phyloP scores from a whole-genome alignment of 2,797 vertebrate genomes.

The Champsocephalus gunnari region DNA sequence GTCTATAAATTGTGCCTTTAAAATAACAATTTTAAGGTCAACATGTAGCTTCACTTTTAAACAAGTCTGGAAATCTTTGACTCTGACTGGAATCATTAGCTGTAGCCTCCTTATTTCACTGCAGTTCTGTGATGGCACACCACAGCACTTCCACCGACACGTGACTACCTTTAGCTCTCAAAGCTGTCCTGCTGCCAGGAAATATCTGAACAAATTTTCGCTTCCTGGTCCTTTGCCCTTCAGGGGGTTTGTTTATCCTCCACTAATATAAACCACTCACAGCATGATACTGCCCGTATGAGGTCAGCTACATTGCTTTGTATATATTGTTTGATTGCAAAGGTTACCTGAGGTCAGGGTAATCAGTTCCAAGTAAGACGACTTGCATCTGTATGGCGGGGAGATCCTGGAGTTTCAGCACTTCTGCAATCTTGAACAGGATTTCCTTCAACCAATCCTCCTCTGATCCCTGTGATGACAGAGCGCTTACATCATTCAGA shows the following conservation, averaged over 20 bases:
- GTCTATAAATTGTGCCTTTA: too few species aligned
- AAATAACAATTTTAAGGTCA: background rate
- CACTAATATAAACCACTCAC: background rate
- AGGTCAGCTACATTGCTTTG: too few species aligned
- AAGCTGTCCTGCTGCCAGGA: constrained; percentile 7
- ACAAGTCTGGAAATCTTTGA: too few species aligned
- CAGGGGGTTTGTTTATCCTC: background rate
- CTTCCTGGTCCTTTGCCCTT: constrained; percentile 1
- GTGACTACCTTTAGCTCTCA: background rate
- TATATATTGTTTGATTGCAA: background rate
- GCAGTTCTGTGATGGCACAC: background rate
- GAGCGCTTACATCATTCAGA: background rate
- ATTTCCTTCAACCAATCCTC: constrained; percentile 65
- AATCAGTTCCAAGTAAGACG: constrained; percentile 25
- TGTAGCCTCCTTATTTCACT: background rate
- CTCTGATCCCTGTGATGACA: constrained; percentile 62
- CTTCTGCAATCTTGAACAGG: constrained; percentile 67
- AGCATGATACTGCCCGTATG: background rate
- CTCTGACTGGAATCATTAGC: background rate
- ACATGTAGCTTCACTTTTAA: background rate
- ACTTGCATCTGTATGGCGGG: constrained; percentile 72
- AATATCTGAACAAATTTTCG: constrained; percentile 1
- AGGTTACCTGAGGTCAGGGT: constrained; percentile 73
- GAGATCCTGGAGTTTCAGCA: constrained; percentile 73
- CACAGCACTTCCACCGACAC: background rate